phyloP scores from a whole-genome alignment of 2,888 invertebrate species.

The Hypercompe scribonia region DNA sequence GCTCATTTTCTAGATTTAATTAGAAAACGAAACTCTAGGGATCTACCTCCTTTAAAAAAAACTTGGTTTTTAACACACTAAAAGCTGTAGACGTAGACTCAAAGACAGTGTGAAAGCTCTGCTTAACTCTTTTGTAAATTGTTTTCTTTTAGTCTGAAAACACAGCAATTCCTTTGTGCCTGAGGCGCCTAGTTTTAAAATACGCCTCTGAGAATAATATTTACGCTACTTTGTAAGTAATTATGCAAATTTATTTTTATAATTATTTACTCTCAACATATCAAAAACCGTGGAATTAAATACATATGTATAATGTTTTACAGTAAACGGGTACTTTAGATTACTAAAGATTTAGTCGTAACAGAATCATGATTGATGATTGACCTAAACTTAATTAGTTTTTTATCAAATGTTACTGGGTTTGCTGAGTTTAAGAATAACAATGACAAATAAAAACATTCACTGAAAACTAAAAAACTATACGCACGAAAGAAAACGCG shows the following conservation, averaged over 20 bases:
- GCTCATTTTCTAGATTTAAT: too few relatives aligned
- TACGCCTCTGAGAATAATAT: background rate
- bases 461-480: background rate
- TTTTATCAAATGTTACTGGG: background rate
- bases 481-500: background rate
- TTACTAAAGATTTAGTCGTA: background rate
- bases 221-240: background rate
- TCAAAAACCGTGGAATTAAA: background rate
- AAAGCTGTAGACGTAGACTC: background rate
- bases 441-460: background rate
- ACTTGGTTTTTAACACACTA: background rate
- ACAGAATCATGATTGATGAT: background rate
- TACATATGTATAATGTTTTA: background rate
- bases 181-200: background rate
- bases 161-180: background rate
- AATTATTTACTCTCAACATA: background rate
- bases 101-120: background rate
- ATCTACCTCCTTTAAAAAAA: too few relatives aligned
- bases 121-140: background rate
- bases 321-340: background rate
- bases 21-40: too few relatives aligned
- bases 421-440: background rate
- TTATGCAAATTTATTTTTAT: slow-evolving; percentile 1
- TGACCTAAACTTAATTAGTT: background rate
- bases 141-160: background rate